These are phyloP conservation scores for Drosophila kuntzei DNA, from an alignment of 2,888 invertebrate genomes.

Conservation along the genomic window DNA sequence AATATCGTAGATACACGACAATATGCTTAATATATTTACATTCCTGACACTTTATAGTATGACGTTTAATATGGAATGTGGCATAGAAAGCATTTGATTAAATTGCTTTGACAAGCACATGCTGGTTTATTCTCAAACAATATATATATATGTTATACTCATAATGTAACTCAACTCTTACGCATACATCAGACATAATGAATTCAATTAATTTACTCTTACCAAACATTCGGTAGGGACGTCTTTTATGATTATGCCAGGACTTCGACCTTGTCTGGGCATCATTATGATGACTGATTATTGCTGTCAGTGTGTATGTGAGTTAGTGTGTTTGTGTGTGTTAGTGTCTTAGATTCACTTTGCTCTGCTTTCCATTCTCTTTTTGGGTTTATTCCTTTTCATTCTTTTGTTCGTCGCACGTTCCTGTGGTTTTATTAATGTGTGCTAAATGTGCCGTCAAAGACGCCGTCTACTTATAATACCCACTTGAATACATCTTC, in stretches of 20 bases:
- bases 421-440: constrained; percentile 74
- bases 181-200: constrained; percentile 69
- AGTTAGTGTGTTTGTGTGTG: not conserved
- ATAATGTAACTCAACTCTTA: constrained; percentile 7
- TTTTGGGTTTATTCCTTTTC: constrained; percentile 11
- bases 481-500: constrained; percentile 52
- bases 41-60: constrained; percentile 29
- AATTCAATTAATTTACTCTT: constrained; percentile 78
- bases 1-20: constrained; percentile 22
- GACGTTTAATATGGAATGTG: constrained; percentile 56
- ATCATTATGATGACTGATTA: constrained; percentile 76
- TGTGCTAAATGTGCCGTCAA: constrained; percentile 72
- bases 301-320: constrained; percentile 45
- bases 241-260: constrained; percentile 29
- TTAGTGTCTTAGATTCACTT: constrained; percentile 32
- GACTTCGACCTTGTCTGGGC: constrained; percentile 59
- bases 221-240: constrained; percentile 47
- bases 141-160: constrained; percentile 18
- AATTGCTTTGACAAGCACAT: constrained; percentile 56
- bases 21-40: constrained; percentile 21
- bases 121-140: constrained; percentile 21
- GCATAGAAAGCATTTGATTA: constrained; percentile 62
- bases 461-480: constrained; percentile 58
- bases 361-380: constrained; percentile 11
- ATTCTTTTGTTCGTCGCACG: constrained; percentile 48